Evolutionary conservation across 2,797 vertebrate species (phyloP).

Genomic region (Onychomys torridus): DNA sequence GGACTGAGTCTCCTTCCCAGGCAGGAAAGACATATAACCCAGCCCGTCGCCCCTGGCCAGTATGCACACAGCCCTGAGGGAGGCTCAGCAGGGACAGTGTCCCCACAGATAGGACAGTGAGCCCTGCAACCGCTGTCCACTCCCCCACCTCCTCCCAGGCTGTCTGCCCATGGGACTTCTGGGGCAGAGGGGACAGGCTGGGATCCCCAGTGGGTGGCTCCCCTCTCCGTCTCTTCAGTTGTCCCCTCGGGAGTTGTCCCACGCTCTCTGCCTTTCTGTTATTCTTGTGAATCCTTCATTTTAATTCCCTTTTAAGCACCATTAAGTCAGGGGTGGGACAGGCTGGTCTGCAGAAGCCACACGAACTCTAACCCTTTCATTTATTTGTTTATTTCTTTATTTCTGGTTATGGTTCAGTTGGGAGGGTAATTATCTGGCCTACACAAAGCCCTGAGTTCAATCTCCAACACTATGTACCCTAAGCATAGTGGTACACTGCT

Average conservation of each 20-base stretch:
- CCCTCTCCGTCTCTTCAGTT: slow-evolving; percentile 16
- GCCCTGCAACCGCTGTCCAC: too few species aligned
- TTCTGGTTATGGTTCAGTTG: background rate
- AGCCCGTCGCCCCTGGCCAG: background rate
- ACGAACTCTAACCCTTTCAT: background rate
- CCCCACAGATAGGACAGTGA: background rate
- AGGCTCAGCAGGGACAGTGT: background rate
- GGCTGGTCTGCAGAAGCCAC: background rate
- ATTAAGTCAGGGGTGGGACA: background rate
- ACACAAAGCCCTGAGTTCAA: background rate
- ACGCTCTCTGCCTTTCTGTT: background rate
- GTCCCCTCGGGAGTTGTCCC: slow-evolving; percentile 60
- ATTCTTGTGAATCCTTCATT: slow-evolving; percentile 23
- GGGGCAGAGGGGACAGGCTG: background rate
- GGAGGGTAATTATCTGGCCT: background rate
- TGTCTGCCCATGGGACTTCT: background rate
- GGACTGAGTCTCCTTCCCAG: background rate
- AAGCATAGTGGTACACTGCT: background rate
- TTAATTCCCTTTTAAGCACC: slow-evolving; percentile 21
- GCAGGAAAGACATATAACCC: background rate
- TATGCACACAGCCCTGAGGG: background rate
- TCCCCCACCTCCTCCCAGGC: background rate
- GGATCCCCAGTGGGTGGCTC: background rate
- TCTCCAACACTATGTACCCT: background rate
- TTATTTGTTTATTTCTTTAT: background rate